Percentiles rank a stretch among this genome's conserved stretches.
phyloP scores from a whole-genome alignment of 2,888 invertebrate genomes.

The Rhagonycha fulva region DNA sequence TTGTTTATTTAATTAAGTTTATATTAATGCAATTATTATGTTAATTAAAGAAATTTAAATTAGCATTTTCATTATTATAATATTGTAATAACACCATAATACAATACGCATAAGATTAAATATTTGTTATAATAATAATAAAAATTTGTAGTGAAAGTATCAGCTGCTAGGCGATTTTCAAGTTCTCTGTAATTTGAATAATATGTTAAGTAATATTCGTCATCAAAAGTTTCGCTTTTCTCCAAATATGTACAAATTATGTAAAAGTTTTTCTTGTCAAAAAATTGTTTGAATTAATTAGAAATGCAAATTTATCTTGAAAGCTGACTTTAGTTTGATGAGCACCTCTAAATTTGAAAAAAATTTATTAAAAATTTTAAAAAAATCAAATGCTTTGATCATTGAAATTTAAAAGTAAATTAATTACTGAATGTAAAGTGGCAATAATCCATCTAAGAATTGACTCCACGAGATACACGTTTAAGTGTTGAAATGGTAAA shows the following conservation, averaged over 20 bases:
- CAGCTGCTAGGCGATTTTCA: background rate
- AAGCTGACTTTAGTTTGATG: too few relatives aligned
- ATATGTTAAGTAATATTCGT: background rate
- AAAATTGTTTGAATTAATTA: background rate
- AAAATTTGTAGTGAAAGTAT: background rate
- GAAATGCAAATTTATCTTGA: background rate
- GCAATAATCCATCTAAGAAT: too few relatives aligned
- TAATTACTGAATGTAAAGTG: too few relatives aligned
- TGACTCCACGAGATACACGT: background rate
- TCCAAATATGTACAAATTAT: background rate
- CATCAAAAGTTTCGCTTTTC: background rate
- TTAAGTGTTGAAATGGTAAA: constrained; percentile 5
- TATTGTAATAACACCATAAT: background rate
- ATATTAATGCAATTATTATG: background rate
- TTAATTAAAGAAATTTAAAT: background rate
- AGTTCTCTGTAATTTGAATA: background rate
- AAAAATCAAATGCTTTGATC: background rate
- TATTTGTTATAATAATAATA: background rate
- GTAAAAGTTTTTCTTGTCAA: background rate
- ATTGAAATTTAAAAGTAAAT: background rate
- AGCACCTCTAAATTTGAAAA: too few relatives aligned
- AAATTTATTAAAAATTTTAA: too few relatives aligned
- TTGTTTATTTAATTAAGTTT: background rate
- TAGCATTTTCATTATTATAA: background rate
- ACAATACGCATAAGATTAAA: background rate